phyloP scores from a whole-genome alignment of 2,113 vertebrate species.

The Rhodinocichla rosea region DNA sequence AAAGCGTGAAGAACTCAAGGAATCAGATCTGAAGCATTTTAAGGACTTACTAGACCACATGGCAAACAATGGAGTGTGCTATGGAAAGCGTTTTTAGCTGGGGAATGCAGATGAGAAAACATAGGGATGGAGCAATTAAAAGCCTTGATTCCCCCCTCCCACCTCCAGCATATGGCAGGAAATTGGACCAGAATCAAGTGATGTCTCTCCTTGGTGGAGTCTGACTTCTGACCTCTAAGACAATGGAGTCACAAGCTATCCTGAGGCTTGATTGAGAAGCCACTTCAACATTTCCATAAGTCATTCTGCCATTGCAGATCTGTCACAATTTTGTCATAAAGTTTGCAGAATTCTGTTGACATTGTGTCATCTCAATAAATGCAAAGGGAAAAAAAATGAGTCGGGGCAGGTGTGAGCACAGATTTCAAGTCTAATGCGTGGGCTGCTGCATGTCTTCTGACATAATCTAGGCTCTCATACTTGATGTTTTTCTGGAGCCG shows the following conservation, averaged over 20 bases:
- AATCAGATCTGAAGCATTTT: background rate
- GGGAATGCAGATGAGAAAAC: conserved; percentile 56
- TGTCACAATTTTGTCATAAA: conserved; percentile 76
- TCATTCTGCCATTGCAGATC: conserved; percentile 74
- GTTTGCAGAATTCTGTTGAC: conserved; percentile 75
- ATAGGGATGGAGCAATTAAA: conserved; percentile 53
- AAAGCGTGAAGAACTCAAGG: background rate
- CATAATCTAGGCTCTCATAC: conserved; percentile 73
- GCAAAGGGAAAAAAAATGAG: conserved; percentile 71
- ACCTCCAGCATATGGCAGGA: conserved; percentile 69
- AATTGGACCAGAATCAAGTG: conserved; percentile 67
- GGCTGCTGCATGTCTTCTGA: conserved; percentile 74
- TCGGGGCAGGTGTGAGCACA: conserved; percentile 72
- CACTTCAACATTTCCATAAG: conserved; percentile 73
- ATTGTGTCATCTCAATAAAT: conserved; percentile 75
- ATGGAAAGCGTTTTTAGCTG: conserved; percentile 46
- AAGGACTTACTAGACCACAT: background rate
- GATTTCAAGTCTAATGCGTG: conserved; percentile 76
- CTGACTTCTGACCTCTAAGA: conserved; percentile 69
- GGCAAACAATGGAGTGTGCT: background rate
- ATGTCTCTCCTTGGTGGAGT: conserved; percentile 59
- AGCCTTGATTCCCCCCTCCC: conserved; percentile 54
- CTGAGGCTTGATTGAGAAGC: conserved; percentile 73
- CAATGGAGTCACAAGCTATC: conserved; percentile 74
- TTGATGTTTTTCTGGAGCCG: conserved; percentile 72